Conservation (phyloP, 64 coral and sea anemone species). For the Montipora capricornis region DNA sequence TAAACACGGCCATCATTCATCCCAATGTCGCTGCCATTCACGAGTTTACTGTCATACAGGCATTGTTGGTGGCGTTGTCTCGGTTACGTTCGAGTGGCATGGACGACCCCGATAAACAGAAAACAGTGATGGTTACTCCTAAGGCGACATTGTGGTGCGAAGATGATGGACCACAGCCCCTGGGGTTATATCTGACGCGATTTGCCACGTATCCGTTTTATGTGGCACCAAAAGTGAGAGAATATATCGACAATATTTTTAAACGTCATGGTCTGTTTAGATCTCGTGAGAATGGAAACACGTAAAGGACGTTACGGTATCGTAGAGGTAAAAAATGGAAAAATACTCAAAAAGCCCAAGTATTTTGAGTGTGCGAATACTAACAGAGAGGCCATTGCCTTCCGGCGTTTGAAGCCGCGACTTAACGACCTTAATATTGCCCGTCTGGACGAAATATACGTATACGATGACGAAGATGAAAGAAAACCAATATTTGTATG, state of each 20-base stretch:
- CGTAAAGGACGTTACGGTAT: neutral
- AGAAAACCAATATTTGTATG: neutral
- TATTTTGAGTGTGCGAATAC: no score
- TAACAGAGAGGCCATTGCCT: neutral
- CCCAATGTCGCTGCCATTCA: neutral
- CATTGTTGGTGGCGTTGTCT: neutral
- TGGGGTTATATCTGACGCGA: neutral
- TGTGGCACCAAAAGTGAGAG: neutral
- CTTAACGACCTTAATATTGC: neutral
- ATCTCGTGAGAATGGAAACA: neutral
- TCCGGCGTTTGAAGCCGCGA: neutral
- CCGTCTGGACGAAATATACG: neutral
- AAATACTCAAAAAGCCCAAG: neutral
- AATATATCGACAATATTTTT: neutral
- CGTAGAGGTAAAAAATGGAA: neutral
- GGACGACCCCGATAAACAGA: neutral
- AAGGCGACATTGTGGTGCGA: neutral
- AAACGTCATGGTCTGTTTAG: neutral
- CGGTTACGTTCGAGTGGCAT: neutral
- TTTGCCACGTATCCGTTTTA: neutral
- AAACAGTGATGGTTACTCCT: neutral
- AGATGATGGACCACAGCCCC: neutral
- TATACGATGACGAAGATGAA: neutral
- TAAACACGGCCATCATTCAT: neutral
- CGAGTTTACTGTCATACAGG: neutral